Evolutionary conservation across 2,888 invertebrate species (phyloP).

Genomic region (Calliphora vomitoria): DNA sequence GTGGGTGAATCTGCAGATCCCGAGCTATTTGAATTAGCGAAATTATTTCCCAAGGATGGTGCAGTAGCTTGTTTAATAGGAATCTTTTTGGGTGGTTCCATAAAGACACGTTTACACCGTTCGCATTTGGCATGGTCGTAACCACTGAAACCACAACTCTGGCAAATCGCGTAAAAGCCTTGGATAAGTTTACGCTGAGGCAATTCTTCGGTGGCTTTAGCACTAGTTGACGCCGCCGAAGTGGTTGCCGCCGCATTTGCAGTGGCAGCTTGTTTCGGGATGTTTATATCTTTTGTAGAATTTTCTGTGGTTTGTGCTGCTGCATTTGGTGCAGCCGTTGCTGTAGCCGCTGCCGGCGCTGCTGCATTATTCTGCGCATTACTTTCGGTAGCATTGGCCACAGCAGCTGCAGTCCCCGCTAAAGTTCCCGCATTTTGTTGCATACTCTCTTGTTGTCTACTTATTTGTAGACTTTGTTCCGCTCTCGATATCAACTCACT

Average conservation of each 20-base stretch:
- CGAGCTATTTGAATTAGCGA: conserved; percentile 54
- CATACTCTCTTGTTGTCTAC: conserved; percentile 80
- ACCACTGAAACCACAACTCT: conserved; percentile 91
- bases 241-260: conserved; percentile 34
- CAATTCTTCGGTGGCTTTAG: conserved; percentile 85
- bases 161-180: conserved; percentile 92
- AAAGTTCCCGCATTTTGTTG: conserved; percentile 72
- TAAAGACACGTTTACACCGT: conserved; percentile 89
- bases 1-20: conserved; percentile 63
- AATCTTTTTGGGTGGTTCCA: conserved; percentile 88
- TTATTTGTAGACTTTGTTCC: conserved; percentile 83
- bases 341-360: conserved; percentile 4
- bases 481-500: conserved; percentile 84
- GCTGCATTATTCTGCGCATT: conserved; percentile 46
- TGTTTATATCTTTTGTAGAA: conserved; percentile 75
- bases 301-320: conserved; percentile 51
- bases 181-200: conserved; percentile 87
- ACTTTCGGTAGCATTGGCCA: conserved; percentile 40
- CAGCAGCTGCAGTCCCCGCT: conserved; percentile 56
- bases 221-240: conserved; percentile 54
- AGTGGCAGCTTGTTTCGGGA: conserved; percentile 10
- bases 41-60: conserved; percentile 56
- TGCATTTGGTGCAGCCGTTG: conserved; percentile 64
- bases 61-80: conserved; percentile 77
- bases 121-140: conserved; percentile 92